Evolutionary conservation across 2,797 vertebrate species (phyloP), one percentile per base, ranked within the genome.

Genomic region (Galago senegalensis): DNA sequence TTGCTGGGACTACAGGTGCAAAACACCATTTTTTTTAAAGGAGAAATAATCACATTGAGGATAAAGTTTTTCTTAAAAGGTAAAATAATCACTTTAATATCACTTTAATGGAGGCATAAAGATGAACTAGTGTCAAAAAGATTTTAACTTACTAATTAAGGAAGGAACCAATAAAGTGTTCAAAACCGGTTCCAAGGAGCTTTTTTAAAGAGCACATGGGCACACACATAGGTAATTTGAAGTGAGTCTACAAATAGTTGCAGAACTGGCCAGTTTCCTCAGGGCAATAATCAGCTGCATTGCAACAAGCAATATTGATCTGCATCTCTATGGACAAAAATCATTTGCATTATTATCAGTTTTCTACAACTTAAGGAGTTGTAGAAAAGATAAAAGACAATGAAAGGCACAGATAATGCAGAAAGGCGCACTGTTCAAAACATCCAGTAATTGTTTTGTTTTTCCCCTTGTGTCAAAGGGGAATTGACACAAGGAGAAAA

Each of bases 81-180:
- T 84, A 80, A 93, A 92, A 34, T 65, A 80, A 60, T 67, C 46
- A 18, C 4, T 75, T 75, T 46, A 73, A 27, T 37, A 70, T 70
- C 16, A 73, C 34, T 85, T 91, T 86, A 61, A 79, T n/a, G 20
- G 21, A 89, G 89, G 67, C 37, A 46, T 20, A 63, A 84, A 81
- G 46, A 85, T 46, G 21, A 43, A 67, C 17, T 60, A 56, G 6
- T n/a, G 3, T 72, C 81, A 77, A 73, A 93, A 85, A 25, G 23
- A 83, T 53, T 56, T 83, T 94, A 92, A 72, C 43, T 72, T 67
- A 53, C 49, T 92, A 61, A 91, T 85, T 76, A 85, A 96, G 43
- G 27, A 87, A 37, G 65, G 63, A 75, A 75, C 2, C 3, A 49
- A 21, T 18, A 76, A 20, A 18, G 49, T 86, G 34, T 73, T 80